Evolutionary conservation across 2,113 vertebrate genomes (phyloP), one percentile per base, ranked within the genome.

Genomic region (Theristicus caerulescens): DNA sequence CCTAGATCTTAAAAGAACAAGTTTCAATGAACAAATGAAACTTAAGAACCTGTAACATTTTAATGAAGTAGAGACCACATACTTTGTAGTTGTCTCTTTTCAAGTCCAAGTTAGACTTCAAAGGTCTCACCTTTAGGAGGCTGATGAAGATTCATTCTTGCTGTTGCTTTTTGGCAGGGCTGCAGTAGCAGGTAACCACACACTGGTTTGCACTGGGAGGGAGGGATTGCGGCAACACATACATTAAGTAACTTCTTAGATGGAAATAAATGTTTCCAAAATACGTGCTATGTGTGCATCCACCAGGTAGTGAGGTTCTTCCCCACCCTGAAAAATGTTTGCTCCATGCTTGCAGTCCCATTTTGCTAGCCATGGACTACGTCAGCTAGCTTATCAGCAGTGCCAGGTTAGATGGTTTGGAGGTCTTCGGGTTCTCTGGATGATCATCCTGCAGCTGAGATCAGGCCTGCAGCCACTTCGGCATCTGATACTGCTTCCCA

Each of bases 1-100:
- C 85, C 82, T 94, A 17, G 66, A 66, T 83, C 71, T 96, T 73
- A 77, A 70, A 84, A 91, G 78, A 52, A 16, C 47, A 65, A 62
- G 49, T 84, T 90, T 49, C 62, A 83, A 27, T 71, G 58, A 90
- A 42, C 58, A 80, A 76, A 82, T 82, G 82, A 82, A 90, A 51
- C 70, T 55, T 58, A 64, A 91, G 88, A 79, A 71, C 38, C 38
- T 64, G 26, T 64, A 79, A 49, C 10, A 1, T 82, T 86, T 38
- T 94, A 88, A 92, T 93, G 94, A 93, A 67, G 82, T 62, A 76
- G 71, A 90, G 79, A 77, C 88, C 76, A 17, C 70, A 62, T 14
- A 14, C 82, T 96, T 92, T 93, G 87, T 89, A 88, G 82, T 52
- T 93, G 84, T 71, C 47, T 91, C 57, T 76, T 82, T 90, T 82